phyloP scores from a whole-genome alignment of 2,888 invertebrate genomes.

The Drosophila birchii region DNA sequence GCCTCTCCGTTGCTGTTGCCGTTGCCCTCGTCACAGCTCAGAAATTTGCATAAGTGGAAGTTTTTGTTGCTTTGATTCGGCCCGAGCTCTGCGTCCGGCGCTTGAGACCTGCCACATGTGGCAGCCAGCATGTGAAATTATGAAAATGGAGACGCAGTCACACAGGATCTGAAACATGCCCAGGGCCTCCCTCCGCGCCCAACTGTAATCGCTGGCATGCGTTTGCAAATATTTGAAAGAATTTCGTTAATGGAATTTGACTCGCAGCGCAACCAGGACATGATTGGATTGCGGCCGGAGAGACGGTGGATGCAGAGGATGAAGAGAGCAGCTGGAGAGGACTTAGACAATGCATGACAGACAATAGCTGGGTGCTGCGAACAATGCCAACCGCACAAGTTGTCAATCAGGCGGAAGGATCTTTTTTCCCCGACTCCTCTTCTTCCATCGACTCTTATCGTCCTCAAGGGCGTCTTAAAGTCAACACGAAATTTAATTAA shows the following conservation, averaged over 20 bases:
- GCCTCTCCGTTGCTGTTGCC: constrained; percentile 3
- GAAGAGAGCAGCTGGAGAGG: constrained; percentile 21
- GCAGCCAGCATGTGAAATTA: constrained; percentile 47
- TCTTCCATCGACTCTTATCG: constrained; percentile 14
- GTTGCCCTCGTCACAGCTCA: constrained; percentile 3
- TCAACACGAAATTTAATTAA: constrained; percentile 62
- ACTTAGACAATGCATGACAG: constrained; percentile 44
- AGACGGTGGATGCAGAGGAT: constrained; percentile 14
- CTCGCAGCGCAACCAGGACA: constrained; percentile 33
- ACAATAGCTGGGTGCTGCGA: constrained; percentile 36
- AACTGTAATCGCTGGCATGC: constrained; percentile 39
- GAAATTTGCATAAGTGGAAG: constrained; percentile 65
- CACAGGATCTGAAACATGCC: constrained; percentile 4
- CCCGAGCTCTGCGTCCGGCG: constrained; percentile 17
- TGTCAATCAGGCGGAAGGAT: constrained; percentile 59
- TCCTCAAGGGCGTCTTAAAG: constrained; percentile 60
- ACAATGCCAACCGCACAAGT: constrained; percentile 30
- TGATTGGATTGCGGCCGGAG: constrained; percentile 56
- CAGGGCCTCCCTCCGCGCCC: constrained; percentile 2
- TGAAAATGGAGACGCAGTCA: constrained; percentile 61
- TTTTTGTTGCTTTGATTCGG: constrained; percentile 29
- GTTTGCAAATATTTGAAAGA: constrained; percentile 56
- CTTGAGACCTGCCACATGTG: constrained; percentile 35
- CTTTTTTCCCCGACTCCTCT: constrained; percentile 4
- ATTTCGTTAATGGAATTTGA: constrained; percentile 54